Conservation (phyloP, 2,888 invertebrate species). For the Malachius bipustulatus region DNA sequence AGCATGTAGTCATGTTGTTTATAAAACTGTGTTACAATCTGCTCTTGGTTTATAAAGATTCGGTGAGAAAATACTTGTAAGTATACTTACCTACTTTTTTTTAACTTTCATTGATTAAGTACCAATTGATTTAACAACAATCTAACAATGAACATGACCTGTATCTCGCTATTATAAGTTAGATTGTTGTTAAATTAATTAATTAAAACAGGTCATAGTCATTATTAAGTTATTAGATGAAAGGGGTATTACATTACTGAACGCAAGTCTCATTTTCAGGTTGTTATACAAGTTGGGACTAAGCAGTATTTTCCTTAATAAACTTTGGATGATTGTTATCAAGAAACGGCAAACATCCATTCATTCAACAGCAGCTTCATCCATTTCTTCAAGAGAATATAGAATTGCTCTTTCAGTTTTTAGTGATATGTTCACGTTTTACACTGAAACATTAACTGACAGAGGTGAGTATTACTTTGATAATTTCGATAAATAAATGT, state of each 20-base stretch:
- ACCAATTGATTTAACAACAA: no score
- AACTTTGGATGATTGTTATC: slow-evolving; percentile 31
- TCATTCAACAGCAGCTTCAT: slow-evolving; percentile 26
- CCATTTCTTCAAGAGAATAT: slow-evolving; percentile 31
- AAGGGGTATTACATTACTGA: no score
- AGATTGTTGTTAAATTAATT: no score
- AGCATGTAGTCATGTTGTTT: slow-evolving; percentile 29
- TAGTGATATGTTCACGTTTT: slow-evolving; percentile 37
- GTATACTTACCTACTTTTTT: no score
- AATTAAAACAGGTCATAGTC: no score
- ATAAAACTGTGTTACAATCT: slow-evolving; percentile 68
- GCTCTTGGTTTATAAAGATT: slow-evolving; percentile 66
- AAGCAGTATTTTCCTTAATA: slow-evolving; percentile 32
- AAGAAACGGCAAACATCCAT: slow-evolving; percentile 24
- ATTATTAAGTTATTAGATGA: no score
- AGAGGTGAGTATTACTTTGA: slow-evolving; percentile 23
- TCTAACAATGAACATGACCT: no score
- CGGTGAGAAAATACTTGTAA: slow-evolving; percentile 76
- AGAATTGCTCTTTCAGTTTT: slow-evolving; percentile 34
- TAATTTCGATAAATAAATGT: slow-evolving; percentile 7
- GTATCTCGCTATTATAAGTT: no score
- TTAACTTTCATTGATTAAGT: no score
- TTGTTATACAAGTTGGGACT: slow-evolving; percentile 33
- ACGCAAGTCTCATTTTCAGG: slow-evolving; percentile 24
- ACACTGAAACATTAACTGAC: slow-evolving; percentile 36